Base-by-base conservation (phyloP, 2,113 vertebrate species). In the Martes martes region DNA sequence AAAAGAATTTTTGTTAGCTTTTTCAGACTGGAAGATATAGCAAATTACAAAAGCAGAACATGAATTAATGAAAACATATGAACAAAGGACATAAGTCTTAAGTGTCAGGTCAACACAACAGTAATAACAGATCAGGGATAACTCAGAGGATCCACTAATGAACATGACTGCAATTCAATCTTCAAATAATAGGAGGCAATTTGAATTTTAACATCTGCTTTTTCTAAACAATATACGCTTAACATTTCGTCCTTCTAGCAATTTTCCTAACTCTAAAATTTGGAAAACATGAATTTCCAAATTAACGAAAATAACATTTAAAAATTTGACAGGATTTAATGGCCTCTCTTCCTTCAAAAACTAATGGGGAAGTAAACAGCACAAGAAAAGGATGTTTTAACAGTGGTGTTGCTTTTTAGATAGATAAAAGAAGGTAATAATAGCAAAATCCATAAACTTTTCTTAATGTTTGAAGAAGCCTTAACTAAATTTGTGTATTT, bases 51-150 rank as follows among this genome's bases (percentile, higher is more conserved):
- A 98, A 96, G 71, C 11, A 95, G 69, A 95, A 74, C 90, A 33
- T 81, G 39, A 96, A 82, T 83, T 94, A 97, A 96, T 81, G 42
- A 96, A 97, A 86, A 80, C 78, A 74, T 33, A 92, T 74, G 50
- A 92, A 97, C 94, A 97, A 98, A 92, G 39, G 65, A 97, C 31
- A 8, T 78, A 94, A 83, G 84, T 94, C 93, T 95, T 87, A 59
- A 6, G 86, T 42, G 78, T 96, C 79, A 96, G 57, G 61, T 82
- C 93, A 93, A 95, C 80, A 79, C 33, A 96, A 73, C 15, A 95
- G 79, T 89, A 97, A 57, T 45, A 94, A 86, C 59, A 96, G 42
- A 92, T 88, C 52, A 71, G 33, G 47, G 83, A 16, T 80, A 89
- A 94, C 67, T 95, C 78, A 95, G 93, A 97, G 11, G 71, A 83